A percentile compares a stretch with the other conserved stretches of the same genome.
These are phyloP conservation scores for Festucalex cinctus DNA, from an alignment of 2,113 vertebrate species.

Conservation along the genomic window DNA sequence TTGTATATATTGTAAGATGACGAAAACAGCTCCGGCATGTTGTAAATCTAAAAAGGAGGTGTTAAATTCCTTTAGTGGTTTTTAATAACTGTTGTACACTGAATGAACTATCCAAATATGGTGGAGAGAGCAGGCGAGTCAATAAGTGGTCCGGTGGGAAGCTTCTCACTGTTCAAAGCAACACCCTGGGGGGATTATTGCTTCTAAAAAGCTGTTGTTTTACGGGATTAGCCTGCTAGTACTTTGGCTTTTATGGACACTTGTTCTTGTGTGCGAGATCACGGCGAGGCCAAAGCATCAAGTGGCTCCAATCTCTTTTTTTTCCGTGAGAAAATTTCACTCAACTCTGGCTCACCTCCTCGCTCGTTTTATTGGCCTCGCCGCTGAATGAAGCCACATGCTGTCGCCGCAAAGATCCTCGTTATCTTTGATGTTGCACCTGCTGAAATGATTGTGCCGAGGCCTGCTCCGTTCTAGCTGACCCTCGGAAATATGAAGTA, in stretches of 20 bases:
- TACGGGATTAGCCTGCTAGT: constrained; percentile 67
- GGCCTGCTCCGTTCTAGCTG: neutral
- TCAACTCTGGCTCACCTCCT: constrained; percentile 67
- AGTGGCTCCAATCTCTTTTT: constrained; percentile 58
- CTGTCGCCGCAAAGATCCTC: constrained; percentile 61
- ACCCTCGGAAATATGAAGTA: too few relatives aligned
- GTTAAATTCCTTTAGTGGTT: neutral
- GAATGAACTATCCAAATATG: constrained; percentile 40
- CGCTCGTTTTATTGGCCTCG: constrained; percentile 65
- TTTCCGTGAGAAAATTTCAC: constrained; percentile 69
- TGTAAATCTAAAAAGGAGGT: neutral
- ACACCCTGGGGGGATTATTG: constrained; percentile 65
- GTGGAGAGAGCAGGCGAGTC: constrained; percentile 46
- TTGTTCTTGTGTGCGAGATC: constrained; percentile 67
- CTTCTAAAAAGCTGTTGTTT: constrained; percentile 70
- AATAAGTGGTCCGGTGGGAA: constrained; percentile 54
- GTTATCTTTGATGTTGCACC: constrained; percentile 64
- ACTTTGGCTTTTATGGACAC: constrained; percentile 57
- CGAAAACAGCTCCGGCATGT: neutral
- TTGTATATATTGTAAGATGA: neutral
- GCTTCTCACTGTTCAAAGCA: constrained; percentile 60
- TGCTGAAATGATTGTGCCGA: constrained; percentile 65
- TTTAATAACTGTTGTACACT: neutral
- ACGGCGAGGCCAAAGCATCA: constrained; percentile 56
- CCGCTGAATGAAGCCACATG: constrained; percentile 70